Evolutionary conservation across 2,113 vertebrate species (phyloP).

Genomic region (Oryzias woworae): DNA sequence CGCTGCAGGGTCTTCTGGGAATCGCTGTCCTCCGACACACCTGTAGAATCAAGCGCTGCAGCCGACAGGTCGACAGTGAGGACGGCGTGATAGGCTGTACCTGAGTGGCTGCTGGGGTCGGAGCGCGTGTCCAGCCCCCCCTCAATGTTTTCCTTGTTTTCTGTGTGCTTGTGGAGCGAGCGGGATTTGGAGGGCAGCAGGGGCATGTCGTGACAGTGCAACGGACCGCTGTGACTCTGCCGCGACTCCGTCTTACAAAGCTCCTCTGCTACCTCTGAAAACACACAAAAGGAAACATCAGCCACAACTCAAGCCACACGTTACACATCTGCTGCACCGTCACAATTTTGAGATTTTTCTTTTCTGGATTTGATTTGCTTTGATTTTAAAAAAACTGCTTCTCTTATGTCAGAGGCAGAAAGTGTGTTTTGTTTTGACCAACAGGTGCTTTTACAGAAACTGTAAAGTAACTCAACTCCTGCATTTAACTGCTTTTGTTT

Average conservation of each 20-base stretch:
- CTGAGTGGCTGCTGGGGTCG: constrained; percentile 72
- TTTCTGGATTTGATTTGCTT: neutral
- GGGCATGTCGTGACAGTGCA: constrained; percentile 85
- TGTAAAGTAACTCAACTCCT: too few relatives aligned
- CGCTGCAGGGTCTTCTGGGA: constrained; percentile 48
- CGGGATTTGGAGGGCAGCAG: constrained; percentile 92
- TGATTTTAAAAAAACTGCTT: neutral
- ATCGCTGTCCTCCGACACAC: constrained; percentile 21
- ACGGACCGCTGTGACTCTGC: constrained; percentile 79
- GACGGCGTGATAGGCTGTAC: constrained; percentile 58
- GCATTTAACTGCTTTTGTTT: too few relatives aligned
- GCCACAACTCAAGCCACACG: neutral
- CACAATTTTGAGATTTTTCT: neutral
- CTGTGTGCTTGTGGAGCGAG: constrained; percentile 88
- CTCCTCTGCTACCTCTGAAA: constrained; percentile 93
- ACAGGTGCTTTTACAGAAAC: too few relatives aligned
- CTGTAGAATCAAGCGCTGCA: constrained; percentile 50
- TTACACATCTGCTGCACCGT: neutral
- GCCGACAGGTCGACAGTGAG: constrained; percentile 25
- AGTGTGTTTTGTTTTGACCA: too few relatives aligned
- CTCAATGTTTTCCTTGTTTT: constrained; percentile 98
- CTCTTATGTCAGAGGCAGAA: too few relatives aligned
- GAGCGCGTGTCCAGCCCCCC: constrained; percentile 79
- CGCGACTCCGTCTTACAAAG: constrained; percentile 90
- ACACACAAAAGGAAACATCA: neutral